Conservation (phyloP, 2,888 invertebrate species). For the Brachyptera putata region DNA sequence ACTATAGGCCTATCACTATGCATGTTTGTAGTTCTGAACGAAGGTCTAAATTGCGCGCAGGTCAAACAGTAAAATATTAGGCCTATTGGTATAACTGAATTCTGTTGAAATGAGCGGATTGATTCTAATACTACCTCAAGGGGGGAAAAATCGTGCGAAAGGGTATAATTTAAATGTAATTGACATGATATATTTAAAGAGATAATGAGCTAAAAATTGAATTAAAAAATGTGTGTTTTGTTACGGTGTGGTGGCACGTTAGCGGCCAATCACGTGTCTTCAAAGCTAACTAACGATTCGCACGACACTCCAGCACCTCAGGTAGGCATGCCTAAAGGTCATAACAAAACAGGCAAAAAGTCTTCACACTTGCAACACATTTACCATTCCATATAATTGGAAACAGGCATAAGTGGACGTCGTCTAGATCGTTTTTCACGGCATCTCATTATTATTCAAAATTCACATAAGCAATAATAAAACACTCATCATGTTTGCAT, state of each 20-base stretch:
- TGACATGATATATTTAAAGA: constrained; percentile 12
- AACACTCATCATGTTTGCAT: too few relatives aligned
- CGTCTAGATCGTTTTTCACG: too few relatives aligned
- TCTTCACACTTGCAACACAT: too few relatives aligned
- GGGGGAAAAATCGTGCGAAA: not conserved
- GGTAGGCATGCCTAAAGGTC: not conserved
- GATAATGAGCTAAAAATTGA: constrained; percentile 16
- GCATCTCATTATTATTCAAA: not conserved
- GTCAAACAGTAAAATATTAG: not conserved
- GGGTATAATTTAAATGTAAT: constrained; percentile 12
- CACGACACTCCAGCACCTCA: not conserved
- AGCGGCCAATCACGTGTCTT: not conserved
- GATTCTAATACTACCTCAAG: not conserved
- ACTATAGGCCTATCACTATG: too few relatives aligned
- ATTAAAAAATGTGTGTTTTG: not conserved
- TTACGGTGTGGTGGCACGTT: not conserved
- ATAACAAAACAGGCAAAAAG: too few relatives aligned
- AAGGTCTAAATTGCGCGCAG: not conserved
- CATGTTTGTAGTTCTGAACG: too few relatives aligned
- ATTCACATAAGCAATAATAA: not conserved
- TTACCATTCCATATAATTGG: not conserved
- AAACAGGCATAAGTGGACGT: not conserved
- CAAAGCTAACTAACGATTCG: constrained; percentile 3
- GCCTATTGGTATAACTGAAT: not conserved
- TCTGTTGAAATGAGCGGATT: not conserved